A percentile compares a stretch with the other conserved stretches of the same genome.
phyloP scores from a whole-genome alignment of 2,797 vertebrate species.

The Sternotherus odoratus region DNA sequence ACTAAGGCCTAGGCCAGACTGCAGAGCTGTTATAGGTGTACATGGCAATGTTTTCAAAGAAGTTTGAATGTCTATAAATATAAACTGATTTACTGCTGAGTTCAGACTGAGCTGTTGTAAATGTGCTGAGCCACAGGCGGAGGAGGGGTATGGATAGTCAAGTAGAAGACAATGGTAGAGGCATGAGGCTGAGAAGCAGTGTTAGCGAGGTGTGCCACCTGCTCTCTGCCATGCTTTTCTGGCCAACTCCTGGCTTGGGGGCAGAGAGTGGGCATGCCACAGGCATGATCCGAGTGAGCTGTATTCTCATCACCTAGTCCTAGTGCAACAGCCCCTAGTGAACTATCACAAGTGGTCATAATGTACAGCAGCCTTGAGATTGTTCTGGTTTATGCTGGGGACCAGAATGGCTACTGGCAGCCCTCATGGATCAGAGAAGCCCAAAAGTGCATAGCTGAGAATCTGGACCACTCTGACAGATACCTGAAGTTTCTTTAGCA shows the following conservation, averaged over 20 bases:
- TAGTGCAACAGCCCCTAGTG: background rate
- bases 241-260: background rate
- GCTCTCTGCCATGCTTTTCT: background rate
- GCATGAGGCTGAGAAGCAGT: background rate
- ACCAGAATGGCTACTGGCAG: background rate
- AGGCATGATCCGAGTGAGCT: background rate
- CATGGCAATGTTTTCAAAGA: background rate
- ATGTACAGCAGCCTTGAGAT: background rate
- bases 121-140: background rate
- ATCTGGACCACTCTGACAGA: background rate
- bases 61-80: background rate
- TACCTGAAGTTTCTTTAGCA: background rate
- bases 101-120: background rate
- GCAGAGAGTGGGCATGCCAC: background rate
- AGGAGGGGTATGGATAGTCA: background rate
- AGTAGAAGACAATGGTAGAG: background rate
- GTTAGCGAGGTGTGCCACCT: background rate
- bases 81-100: background rate
- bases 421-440: background rate
- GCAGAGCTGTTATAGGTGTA: background rate
- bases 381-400: background rate
- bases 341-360: background rate
- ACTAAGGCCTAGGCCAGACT: background rate
- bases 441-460: background rate
- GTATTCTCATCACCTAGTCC: background rate